These are phyloP conservation scores for Butorides virescens DNA, from an alignment of 2,113 vertebrate genomes.

Conservation along the genomic window DNA sequence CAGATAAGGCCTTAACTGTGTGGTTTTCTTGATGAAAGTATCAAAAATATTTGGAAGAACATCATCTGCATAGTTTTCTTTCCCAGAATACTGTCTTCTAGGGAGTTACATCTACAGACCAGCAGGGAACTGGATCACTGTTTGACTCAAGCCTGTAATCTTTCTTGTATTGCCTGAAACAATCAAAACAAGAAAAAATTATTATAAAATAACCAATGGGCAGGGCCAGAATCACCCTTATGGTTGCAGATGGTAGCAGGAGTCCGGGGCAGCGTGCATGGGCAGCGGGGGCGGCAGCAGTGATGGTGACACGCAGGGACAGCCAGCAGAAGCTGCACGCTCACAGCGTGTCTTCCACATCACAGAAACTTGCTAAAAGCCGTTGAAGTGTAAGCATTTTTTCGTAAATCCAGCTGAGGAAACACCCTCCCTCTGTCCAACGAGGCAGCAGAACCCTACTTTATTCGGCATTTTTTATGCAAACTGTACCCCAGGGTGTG, in stretches of 20 bases:
- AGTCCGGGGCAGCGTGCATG: neutral
- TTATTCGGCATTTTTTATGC: neutral
- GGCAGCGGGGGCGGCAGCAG: neutral
- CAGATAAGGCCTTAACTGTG: neutral
- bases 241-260: neutral
- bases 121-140: neutral
- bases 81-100: neutral
- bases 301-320: neutral
- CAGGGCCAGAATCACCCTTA: neutral
- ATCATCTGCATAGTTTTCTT: neutral
- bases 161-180: constrained; percentile 45
- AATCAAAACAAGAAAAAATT: neutral
- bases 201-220: neutral
- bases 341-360: neutral
- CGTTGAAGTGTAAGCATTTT: fast-evolving
- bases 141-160: constrained; percentile 33
- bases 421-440: neutral
- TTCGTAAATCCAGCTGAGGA: neutral
- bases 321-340: fast-evolving
- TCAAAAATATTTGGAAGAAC: neutral
- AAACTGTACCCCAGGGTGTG: neutral
- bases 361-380: neutral
- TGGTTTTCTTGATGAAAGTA: neutral
- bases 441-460: neutral
- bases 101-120: neutral